Evolutionary conservation across 2,888 invertebrate species (phyloP).

Genomic region (Drosophila ezoana): DNA sequence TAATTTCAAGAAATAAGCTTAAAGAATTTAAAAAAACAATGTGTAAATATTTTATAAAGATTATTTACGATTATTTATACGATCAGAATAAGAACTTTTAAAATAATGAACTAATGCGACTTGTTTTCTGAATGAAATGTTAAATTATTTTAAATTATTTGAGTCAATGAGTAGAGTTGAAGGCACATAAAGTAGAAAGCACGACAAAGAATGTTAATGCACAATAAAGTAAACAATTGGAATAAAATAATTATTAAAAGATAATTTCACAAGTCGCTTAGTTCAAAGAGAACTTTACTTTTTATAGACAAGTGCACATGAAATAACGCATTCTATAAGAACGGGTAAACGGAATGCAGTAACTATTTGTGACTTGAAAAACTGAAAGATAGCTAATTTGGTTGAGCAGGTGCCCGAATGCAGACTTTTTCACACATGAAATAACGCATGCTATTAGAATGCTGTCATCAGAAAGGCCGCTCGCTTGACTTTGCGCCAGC

Average conservation of each 20-base stretch:
- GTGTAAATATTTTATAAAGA: too few relatives aligned
- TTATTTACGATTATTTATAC: too few relatives aligned
- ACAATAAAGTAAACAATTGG: background rate
- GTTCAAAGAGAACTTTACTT: too few relatives aligned
- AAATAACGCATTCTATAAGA: conserved; percentile 21
- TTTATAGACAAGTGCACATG: conserved; percentile 3
- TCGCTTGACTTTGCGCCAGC: conserved; percentile 35
- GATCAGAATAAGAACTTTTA: too few relatives aligned
- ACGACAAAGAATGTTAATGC: background rate
- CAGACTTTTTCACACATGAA: conserved; percentile 25
- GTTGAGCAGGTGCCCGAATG: conserved; percentile 1
- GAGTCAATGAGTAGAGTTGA: too few relatives aligned
- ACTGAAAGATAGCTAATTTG: background rate
- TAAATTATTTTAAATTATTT: too few relatives aligned
- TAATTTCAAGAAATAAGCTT: background rate
- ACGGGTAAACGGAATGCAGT: conserved; percentile 5
- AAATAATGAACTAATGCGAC: too few relatives aligned
- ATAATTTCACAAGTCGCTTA: background rate
- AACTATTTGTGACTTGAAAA: background rate
- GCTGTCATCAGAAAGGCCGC: conserved; percentile 22
- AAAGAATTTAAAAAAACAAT: background rate
- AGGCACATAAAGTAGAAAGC: background rate
- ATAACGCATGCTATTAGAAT: conserved; percentile 34
- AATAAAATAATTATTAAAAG: background rate
- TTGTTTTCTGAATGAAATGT: too few relatives aligned